Evolutionary conservation across 2,888 invertebrate genomes (phyloP), one percentile per base, ranked within the genome.

Genomic region (Drosophila prostipennis): DNA sequence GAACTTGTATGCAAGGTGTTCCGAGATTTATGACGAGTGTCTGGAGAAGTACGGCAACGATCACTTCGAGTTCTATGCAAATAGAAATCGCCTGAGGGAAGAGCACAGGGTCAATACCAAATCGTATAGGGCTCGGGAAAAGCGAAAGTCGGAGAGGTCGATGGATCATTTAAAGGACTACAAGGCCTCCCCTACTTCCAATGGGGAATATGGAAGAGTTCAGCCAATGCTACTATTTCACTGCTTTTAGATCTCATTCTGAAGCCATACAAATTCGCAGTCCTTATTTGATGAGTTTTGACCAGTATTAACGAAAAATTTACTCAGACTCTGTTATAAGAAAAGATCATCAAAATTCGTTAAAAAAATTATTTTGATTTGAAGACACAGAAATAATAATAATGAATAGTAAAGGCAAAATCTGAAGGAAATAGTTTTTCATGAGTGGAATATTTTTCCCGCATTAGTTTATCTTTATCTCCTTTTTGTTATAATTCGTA

Each of bases 181-280:
- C 3, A 71, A 14, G 37, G 43, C 43, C 0, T 43, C 72, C 3
- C 7, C 8, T 0, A 82, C 78, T 8, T 69, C 75, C 0, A 79
- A 82, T 46, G 78, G 75, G 1, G 68, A 53, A 0, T 79, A 79
- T 10, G 83, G 79, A 0, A 40, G 49, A 1, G n/a, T 80, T 1
- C 6, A 40, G 32, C 80, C 79, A 1, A 51, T 49, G 37, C 34
- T 7, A 2, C 8, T 16, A 1, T 36, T 32, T 4, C 11, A 49
- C 2, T 71, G 70, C 23, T 55, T 70, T 19, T 45, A 51, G 19
- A 34, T 16, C 29, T n/a, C 37, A 6, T 6, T 6, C n/a, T 29
- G 6, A 45, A 26, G 7, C 3, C 7, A 26, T 26, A 1, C 6
- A 45, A 45, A 26, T 51, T 34, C 29, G 1, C 3, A 8, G 14